Base-by-base conservation (phyloP, 1,140 invertebrate species). In the Leptopilina clavipes region DNA sequence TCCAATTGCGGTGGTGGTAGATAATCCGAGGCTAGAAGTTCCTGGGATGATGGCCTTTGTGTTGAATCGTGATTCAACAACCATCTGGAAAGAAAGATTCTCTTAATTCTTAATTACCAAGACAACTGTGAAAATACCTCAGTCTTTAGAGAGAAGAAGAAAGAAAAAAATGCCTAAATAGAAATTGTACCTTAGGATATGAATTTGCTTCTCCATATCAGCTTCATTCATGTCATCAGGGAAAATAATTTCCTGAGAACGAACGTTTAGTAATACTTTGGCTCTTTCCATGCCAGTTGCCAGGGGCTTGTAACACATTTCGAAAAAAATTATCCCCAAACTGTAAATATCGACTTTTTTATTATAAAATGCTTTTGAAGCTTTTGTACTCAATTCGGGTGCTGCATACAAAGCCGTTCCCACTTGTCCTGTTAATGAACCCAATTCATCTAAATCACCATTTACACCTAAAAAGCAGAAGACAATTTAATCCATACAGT, bases 341-440 rank as follows among this genome's bases (percentile, higher is more conserved):
- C 94, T 95, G 83, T 98, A 98, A 82, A 98, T 96, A 87, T 99
- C 98, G 10, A 98, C 97, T 93, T 99, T 99, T 92, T 98, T 94
- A 92, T 96, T 97, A 85, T 96, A 96, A 73, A 94, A 93, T 3
- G 93, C 92, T 89, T 95, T 96, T 0, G 91, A 89, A 0, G 91
- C 90, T 78, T 92, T 93, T 18, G 91, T 92, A 3, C 92, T 93
- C 17, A 98, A 89, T 90, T 99, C 98, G 0, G 97, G 97, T 1
- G 97, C 97, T 73, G 97, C 95, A 89, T 99, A 99, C 0, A 99
- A 91, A 3, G 96, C 95, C 43, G 98, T 99, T 37, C 98, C 98
- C 22, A 99, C 95, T 89, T 96, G 93, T 0, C 95, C 95, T 0
- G 96, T 97, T 73, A 94, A 89, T 31, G 94, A 94, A 40, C 84